These are phyloP conservation scores for Crotophaga sulcirostris DNA, from an alignment of 2,113 vertebrate species.

Conservation along the genomic window DNA sequence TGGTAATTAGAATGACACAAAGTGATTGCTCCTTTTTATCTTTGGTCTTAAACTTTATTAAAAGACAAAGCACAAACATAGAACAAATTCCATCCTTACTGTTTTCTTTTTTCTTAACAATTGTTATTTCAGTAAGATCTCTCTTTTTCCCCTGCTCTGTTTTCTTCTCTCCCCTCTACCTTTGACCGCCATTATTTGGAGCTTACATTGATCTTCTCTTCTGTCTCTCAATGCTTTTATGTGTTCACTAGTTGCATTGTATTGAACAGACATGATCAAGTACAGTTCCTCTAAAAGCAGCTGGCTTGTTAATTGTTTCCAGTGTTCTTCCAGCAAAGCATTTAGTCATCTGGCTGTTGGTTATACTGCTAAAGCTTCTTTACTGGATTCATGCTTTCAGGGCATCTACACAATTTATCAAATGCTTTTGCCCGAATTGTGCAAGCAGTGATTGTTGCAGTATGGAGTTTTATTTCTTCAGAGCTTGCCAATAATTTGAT, in stretches of 20 bases:
- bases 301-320: not conserved
- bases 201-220: not conserved
- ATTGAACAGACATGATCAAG: not conserved
- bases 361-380: not conserved
- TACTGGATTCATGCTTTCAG: not conserved
- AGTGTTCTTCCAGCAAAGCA: not conserved
- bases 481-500: not conserved
- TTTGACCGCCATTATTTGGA: not conserved
- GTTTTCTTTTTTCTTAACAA: not conserved
- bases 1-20: not conserved
- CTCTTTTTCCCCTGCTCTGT: not conserved
- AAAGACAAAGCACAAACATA: not conserved
- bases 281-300: not conserved
- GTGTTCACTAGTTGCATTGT: not conserved
- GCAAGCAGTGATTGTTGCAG: rapidly evolving
- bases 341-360: not conserved
- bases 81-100: not conserved
- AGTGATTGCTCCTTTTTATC: not conserved
- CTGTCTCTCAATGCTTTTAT: not conserved
- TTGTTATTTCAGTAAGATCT: not conserved
- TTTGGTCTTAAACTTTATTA: not conserved
- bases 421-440: not conserved
- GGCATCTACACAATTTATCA: not conserved
- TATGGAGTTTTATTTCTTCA: not conserved
- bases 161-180: not conserved